Base-by-base conservation (phyloP, 2,797 vertebrate genomes). In the Fringilla coelebs region DNA sequence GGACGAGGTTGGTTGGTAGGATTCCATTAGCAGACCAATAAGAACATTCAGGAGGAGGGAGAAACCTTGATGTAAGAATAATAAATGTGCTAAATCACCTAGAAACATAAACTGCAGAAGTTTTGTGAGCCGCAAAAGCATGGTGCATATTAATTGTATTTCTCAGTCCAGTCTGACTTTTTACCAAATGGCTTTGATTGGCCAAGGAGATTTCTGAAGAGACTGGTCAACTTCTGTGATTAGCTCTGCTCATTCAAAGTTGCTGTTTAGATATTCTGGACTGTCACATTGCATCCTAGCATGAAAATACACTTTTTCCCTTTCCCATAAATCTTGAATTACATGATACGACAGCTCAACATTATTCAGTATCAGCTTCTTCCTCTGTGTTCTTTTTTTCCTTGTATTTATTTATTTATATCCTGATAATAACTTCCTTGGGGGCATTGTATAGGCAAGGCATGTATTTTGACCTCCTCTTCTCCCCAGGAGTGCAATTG, bases 351-450 rank as follows among this genome's bases (percentile, higher is more conserved):
- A 83, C 93, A 94, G 81, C 89, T 94, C 85, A 92, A 86, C 55
- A 73, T 94, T 96, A 95, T 94, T 96, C 95, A 96, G 61, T 91
- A 90, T 73, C 57, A 65, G 52, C 75, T 94, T 91, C 94, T 84
- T 75, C 73, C 13, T 61, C 29, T 45, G 81, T 38, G 29, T 73
- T 93, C 55, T 86, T 93, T 57, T 90, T 82, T 92, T 86, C 52
- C 46, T 67, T 20, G 19, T 67, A 92, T 90, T 95, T 90, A 93
- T 85, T 95, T 89, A 95, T 92, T 97, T 91, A 97, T 94, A 93
- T 96, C 43, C 67, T 91, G 94, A 93, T 97, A 97, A 98, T 97
- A 97, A 96, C 77, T 92, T 97, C 97, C 97, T 97, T 97, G 92
- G 97, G 82, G 95, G 96, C 94, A 96, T 91, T 96, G 86, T 92